Base-by-base conservation (phyloP, 2,888 invertebrate species). In the Octonoba sinensis region DNA sequence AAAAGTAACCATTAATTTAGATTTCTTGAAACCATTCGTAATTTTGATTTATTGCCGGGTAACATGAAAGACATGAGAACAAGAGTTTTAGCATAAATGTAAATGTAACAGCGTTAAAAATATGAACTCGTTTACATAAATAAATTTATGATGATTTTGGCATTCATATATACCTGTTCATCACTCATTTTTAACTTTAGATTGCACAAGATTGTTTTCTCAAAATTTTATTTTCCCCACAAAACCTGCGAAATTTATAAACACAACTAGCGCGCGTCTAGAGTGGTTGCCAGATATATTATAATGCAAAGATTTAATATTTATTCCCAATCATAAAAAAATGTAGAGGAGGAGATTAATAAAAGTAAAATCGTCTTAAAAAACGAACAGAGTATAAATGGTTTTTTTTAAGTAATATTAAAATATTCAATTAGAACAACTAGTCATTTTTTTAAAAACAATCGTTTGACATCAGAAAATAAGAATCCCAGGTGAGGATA, bases 241-340 rank as follows among this genome's bases (percentile, higher is more conserved):
- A 60, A 18, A 27, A 24, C 54, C 22, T 3, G 16, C 1, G 4
- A 24, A 47, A 27, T 71, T 44, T 74, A 74, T 66, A 66, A 74
- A 74, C 74, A 74, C 66, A 74, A 74, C 66, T 59, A 74, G 57
- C 74, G 74, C 74, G 74, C 74, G 36, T 36, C 36, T 36, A 8
- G 1, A 11, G 8, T 36, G 6, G 36, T 36, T 36, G 36, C 36
- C 36, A 36, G 11, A 36, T 27, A 36, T 36, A 6, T 1, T 36
- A 11, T 36, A 8, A 36, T 11, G 36, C 11, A 36, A 27, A 6
- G 27, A 27, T 3, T 27, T 27, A 27, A 27, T 27, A 3, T 27
- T 3, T 27, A 27, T 27, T n/a, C n/a, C n/a, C n/a, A n/a, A n/a
- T n/a, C n/a, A n/a, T n/a, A n/a, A n/a, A n/a, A n/a, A n/a, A n/a